Base-by-base conservation (phyloP, 2,888 invertebrate species). In the Crocallis elinguaria region DNA sequence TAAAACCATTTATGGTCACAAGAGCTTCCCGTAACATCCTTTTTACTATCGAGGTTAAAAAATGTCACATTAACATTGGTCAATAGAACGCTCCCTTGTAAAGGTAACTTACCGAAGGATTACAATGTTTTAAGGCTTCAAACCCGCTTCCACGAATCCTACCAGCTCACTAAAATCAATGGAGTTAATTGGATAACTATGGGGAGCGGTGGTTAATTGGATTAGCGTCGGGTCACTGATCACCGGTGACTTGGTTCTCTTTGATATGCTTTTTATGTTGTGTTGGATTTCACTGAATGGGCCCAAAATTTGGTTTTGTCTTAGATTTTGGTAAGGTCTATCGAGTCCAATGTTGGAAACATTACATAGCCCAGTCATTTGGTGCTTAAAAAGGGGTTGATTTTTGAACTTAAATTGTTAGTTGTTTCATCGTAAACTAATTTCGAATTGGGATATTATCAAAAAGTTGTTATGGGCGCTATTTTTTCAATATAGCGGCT, bases 121-220 rank as follows among this genome's bases (percentile, higher is more conserved):
- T 45, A 52, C 45, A 51, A 32, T 29, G 21, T 49, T 54, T 49
- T 54, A 54, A 49, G 53, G 53, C 29, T 54, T 54, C 53, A 46
- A 48, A 16, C 32, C 33, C 39, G 32, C 16, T 48, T 37, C 41
- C 33, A 33, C 48, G 42, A 37, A 53, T 23, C 32, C 41, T 46
- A 29, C 13, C 29, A 44, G 29, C 52, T 52, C 52, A 62, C 57
- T 54, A 45, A 57, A 59, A 64, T 61, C 64, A 64, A 64, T 64
- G 61, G 35, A 44, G 38, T 59, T 64, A 64, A 61, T 57, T 55
- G 61, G 57, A 59, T 64, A 54, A 57, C 58, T 57, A 53, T 55
- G 54, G 57, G 50, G 61, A 55, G 55, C 51, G 37, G 42, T 37
- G 27, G 43, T 44, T 64, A 64, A 64, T 61, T 53, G 59, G 38